Conservation (phyloP, 2,888 invertebrate genomes). For the Volucella inanis region DNA sequence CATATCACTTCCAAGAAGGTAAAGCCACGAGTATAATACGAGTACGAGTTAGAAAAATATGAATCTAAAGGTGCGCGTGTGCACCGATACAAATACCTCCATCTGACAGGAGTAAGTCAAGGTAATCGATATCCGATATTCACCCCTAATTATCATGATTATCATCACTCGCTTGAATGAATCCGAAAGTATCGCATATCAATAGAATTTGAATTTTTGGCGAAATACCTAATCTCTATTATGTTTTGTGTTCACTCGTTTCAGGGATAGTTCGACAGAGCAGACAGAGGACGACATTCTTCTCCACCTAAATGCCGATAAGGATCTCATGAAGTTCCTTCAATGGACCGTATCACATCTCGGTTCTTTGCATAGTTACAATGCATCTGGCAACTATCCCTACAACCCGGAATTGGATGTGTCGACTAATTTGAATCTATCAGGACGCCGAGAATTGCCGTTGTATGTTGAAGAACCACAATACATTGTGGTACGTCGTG, state of each 20-base stretch:
- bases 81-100: conserved; percentile 19
- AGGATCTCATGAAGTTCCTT: conserved; percentile 80
- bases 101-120: conserved; percentile 39
- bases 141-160: conserved; percentile 63
- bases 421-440: conserved; percentile 81
- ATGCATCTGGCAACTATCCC: conserved; percentile 77
- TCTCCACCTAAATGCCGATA: conserved; percentile 79
- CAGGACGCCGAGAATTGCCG: conserved; percentile 80
- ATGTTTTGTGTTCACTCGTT: too few species aligned
- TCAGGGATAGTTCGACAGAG: too few species aligned
- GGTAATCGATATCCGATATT: conserved; percentile 70
- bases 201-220: conserved; percentile 50
- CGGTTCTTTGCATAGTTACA: conserved; percentile 76
- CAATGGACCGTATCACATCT: conserved; percentile 80
- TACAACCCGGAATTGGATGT: conserved; percentile 78
- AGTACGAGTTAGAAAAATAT: conserved; percentile 14
- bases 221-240: conserved; percentile 31
- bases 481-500: conserved; percentile 80
- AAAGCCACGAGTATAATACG: conserved; percentile 8
- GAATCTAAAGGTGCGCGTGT: conserved; percentile 58
- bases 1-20: conserved; percentile 43
- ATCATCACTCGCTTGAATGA: conserved; percentile 58
- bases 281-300: conserved; percentile 77
- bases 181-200: conserved; percentile 59
- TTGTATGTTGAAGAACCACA: conserved; percentile 81